Evolutionary conservation across 2,797 vertebrate species (phyloP), one percentile per base, ranked within the genome.

Genomic region (Hypotaenidia okinawae): DNA sequence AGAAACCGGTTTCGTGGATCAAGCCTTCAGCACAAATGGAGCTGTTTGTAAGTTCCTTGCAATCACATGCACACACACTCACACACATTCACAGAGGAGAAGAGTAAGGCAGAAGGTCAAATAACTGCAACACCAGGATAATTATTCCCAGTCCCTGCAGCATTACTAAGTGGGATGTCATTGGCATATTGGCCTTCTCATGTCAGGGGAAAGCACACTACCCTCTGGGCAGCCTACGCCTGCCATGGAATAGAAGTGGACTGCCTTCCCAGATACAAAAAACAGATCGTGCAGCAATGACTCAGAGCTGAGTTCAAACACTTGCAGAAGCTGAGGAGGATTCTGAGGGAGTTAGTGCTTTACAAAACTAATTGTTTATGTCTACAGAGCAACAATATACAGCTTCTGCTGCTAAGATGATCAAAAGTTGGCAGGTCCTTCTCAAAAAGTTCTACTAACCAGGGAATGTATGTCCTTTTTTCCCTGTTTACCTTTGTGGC

Each of bases 21-120:
- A 52, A 41, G 35, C 37, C 84, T 70, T 89, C 90, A 90, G 72
- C 89, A 93, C 85, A 97, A 96, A 96, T 57, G 43, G 61, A 79
- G 49, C 6, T 45, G 21, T 64, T 74, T 51, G 2, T 13, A 70
- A 83, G 13, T 35, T 82, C 25, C 35, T 75, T 77, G 57, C 57
- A 67, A 68, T 58, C 35, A n/a, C 39, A 25, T 39, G 32, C 17
- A 30, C 13, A 9, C 23, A 32, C 8, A 21, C 49, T 24, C 33
- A 47, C 16, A 22, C 43, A n/a, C 22, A 21, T 9, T 63, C 30
- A 62, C 12, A 66, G 28, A 83, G 32, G 9, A 64, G n/a, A 86
- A 78, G 13, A 72, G 25, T 11, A 76, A 41, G 16, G 18, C 24
- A 91, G 58, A 88, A 93, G 62, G 80, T 10, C 18, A 28, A 82